Evolutionary conservation across 1,140 invertebrate genomes (phyloP).

Genomic region (Triops cancriformis): DNA sequence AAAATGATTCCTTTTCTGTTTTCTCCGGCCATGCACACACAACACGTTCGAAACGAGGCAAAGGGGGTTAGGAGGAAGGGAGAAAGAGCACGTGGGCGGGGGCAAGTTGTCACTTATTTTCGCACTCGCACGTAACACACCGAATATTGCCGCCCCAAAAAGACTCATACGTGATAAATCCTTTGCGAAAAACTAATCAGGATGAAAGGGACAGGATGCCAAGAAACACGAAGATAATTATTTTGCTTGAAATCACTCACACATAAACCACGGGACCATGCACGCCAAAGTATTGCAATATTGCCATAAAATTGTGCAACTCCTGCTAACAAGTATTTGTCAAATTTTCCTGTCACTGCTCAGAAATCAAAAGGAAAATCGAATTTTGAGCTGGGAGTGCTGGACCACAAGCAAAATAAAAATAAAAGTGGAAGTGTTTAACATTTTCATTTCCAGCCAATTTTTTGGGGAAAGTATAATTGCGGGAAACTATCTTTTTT

Average conservation of each 20-base stretch:
- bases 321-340: neutral
- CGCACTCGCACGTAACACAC: no score
- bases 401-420: neutral
- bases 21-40: neutral
- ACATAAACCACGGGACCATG: neutral
- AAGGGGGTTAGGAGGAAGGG: no score
- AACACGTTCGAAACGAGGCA: neutral
- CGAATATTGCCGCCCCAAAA: no score
- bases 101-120: no score
- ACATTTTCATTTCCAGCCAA: neutral
- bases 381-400: constrained; percentile 1
- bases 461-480: no score
- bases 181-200: neutral
- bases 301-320: constrained; percentile 4
- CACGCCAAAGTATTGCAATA: constrained; percentile 10
- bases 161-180: neutral
- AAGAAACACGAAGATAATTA: neutral
- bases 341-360: neutral
- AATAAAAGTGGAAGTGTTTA: neutral
- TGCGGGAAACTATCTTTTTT: no score
- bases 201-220: neutral
- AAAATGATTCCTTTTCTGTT: neutral
- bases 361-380: neutral
- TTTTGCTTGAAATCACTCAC: neutral
- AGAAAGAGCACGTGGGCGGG: no score